Conservation (phyloP, 2,888 invertebrate genomes). For the Eilema sororculum region DNA sequence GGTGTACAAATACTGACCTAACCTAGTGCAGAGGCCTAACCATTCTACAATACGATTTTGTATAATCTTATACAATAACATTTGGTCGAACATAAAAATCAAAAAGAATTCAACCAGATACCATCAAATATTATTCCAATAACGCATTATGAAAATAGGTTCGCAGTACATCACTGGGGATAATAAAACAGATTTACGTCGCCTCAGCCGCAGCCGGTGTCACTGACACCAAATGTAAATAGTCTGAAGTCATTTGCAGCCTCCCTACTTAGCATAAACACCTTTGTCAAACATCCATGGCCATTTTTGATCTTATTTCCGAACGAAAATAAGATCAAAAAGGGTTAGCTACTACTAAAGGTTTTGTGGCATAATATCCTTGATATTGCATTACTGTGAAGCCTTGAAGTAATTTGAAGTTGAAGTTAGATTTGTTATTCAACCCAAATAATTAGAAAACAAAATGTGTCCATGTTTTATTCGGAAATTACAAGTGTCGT, state of each 20-base stretch:
- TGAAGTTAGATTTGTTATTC: not conserved
- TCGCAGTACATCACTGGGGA: conserved; percentile 52
- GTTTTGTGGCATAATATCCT: not conserved
- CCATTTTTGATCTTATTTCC: too few relatives aligned
- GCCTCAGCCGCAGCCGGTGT: conserved; percentile 37
- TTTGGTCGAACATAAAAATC: too few relatives aligned
- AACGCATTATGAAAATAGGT: conserved; percentile 38
- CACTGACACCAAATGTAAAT: conserved; percentile 51
- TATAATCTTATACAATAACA: too few relatives aligned
- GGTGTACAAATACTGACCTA: too few relatives aligned
- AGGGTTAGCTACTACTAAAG: not conserved
- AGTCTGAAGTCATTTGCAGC: conserved; percentile 24
- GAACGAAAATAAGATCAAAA: conserved; percentile 15
- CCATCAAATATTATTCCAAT: conserved; percentile 14
- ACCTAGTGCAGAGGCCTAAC: too few relatives aligned
- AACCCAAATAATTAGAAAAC: not conserved
- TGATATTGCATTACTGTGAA: not conserved
- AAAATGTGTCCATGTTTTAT: not conserved
- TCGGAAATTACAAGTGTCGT: not conserved
- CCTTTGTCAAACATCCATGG: conserved; percentile 31
- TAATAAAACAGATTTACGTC: conserved; percentile 41
- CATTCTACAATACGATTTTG: too few relatives aligned
- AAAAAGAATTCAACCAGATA: not conserved
- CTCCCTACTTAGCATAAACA: conserved; percentile 45
- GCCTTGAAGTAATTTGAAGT: not conserved